These are phyloP conservation scores for Tilapia sparmanii DNA, from an alignment of 2,113 vertebrate genomes.

Conservation along the genomic window DNA sequence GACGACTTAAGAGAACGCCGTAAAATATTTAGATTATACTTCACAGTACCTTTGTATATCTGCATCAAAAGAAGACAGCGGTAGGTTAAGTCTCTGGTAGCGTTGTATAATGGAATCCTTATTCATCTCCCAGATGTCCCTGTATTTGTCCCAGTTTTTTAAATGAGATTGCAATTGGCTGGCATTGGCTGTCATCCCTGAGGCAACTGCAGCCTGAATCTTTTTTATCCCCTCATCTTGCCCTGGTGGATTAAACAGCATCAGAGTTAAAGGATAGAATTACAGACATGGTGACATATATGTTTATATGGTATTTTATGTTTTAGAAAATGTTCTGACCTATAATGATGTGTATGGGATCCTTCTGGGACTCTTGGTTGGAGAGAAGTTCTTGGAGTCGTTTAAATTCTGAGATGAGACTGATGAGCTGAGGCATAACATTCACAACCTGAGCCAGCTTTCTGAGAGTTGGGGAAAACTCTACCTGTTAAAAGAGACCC, in stretches of 20 bases:
- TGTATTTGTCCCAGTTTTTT: slow-evolving; percentile 83
- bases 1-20: accelerated
- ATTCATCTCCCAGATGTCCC: slow-evolving; percentile 85
- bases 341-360: slow-evolving; percentile 70
- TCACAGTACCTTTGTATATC: slow-evolving; percentile 77
- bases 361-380: slow-evolving; percentile 18
- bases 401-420: slow-evolving; percentile 73
- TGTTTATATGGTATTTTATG: not conserved
- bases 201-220: slow-evolving; percentile 75
- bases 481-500: slow-evolving; percentile 64
- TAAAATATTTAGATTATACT: not conserved
- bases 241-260: slow-evolving; percentile 54
- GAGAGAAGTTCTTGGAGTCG: slow-evolving; percentile 78
- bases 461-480: slow-evolving; percentile 76
- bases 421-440: slow-evolving; percentile 71
- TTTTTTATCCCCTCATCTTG: slow-evolving; percentile 82
- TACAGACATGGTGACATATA: not conserved
- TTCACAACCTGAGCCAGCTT: slow-evolving; percentile 66
- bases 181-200: slow-evolving; percentile 73
- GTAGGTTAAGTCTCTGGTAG: slow-evolving; percentile 77
- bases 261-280: not conserved
- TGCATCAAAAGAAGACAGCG: slow-evolving; percentile 80
- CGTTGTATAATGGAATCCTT: slow-evolving; percentile 80
- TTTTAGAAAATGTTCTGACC: slow-evolving; percentile 50
- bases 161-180: slow-evolving; percentile 75